phyloP scores from a whole-genome alignment of 1,140 invertebrate species.

The Drosophila repletoides region DNA sequence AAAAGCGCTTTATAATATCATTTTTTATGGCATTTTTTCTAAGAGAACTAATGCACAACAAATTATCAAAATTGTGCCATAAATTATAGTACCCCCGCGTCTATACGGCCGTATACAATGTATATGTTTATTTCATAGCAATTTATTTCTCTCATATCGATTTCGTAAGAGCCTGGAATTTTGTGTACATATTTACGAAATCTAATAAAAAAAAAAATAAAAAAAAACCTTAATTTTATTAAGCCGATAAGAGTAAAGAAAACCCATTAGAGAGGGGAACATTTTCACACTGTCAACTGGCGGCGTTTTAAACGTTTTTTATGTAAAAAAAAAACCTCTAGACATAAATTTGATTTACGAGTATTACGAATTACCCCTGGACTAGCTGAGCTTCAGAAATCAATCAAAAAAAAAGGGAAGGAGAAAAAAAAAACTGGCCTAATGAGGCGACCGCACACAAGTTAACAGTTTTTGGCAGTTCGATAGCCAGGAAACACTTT shows the following conservation, averaged over 20 bases:
- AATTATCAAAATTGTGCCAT: slow-evolving; percentile 74
- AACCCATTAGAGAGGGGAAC: slow-evolving; percentile 10
- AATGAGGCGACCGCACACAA: slow-evolving; percentile 56
- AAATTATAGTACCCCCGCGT: slow-evolving; percentile 47
- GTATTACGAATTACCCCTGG: no score
- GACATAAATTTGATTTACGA: slow-evolving; percentile 77
- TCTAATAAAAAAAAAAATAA: slow-evolving; percentile 5
- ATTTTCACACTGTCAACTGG: slow-evolving; percentile 28
- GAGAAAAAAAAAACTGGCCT: slow-evolving; percentile 30
- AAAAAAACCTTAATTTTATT: slow-evolving; percentile 26
- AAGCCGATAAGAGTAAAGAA: slow-evolving; percentile 23
- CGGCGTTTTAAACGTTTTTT: slow-evolving; percentile 11
- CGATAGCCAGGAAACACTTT: slow-evolving; percentile 52
- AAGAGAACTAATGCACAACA: slow-evolving; percentile 38
- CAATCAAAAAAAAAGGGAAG: slow-evolving; percentile 54
- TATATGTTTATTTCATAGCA: slow-evolving; percentile 18
- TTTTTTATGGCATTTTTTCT: slow-evolving; percentile 49
- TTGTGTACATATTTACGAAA: slow-evolving; percentile 10
- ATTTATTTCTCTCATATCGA: slow-evolving; percentile 19
- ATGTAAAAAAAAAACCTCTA: slow-evolving; percentile 38
- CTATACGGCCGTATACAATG: neutral
- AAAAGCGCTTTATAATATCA: slow-evolving; percentile 52
- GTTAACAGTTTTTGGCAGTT: slow-evolving; percentile 10
- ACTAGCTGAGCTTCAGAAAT: slow-evolving; percentile 38
- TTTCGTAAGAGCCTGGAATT: slow-evolving; percentile 24